A percentile compares a stretch with the other conserved stretches of the same genome.
Conservation (phyloP, 2,113 vertebrate species). For the Capricornis sumatraensis region DNA sequence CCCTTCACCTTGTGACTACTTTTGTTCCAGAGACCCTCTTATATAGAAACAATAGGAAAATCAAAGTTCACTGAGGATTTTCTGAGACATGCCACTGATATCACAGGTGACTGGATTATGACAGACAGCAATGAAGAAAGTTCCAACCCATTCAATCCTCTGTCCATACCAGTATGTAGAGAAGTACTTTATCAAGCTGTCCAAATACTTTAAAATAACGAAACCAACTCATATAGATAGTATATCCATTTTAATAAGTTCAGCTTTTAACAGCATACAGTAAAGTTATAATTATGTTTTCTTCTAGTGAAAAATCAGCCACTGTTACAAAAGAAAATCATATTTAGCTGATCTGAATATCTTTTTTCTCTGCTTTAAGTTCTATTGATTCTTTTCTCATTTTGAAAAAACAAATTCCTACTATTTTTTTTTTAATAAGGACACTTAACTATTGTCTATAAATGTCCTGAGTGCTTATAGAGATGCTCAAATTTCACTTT, state of each 20-base stretch:
- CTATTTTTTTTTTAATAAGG: not conserved
- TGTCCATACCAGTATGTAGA: not conserved
- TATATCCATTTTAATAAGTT: not conserved
- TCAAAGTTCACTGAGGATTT: not conserved
- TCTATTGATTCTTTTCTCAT: not conserved
- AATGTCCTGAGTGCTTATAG: not conserved
- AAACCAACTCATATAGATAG: not conserved
- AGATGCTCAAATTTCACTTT: slow-evolving; percentile 37
- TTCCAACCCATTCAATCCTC: not conserved
- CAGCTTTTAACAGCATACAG: not conserved
- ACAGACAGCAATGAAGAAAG: not conserved
- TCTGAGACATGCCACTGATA: not conserved
- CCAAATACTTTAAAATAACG: not conserved
- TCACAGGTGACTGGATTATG: not conserved
- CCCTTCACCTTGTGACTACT: not conserved
- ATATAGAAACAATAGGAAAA: not conserved
- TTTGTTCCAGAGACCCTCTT: not conserved
- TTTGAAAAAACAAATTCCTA: not conserved
- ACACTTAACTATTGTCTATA: not conserved
- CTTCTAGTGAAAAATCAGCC: not conserved
- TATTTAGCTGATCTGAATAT: not conserved
- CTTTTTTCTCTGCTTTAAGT: not conserved
- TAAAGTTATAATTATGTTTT: not conserved
- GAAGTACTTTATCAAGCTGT: not conserved
- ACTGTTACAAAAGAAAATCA: not conserved